Evolutionary conservation across 2,888 invertebrate species (phyloP), one percentile per base, ranked within the genome.

Genomic region (Coecobrya sp.): DNA sequence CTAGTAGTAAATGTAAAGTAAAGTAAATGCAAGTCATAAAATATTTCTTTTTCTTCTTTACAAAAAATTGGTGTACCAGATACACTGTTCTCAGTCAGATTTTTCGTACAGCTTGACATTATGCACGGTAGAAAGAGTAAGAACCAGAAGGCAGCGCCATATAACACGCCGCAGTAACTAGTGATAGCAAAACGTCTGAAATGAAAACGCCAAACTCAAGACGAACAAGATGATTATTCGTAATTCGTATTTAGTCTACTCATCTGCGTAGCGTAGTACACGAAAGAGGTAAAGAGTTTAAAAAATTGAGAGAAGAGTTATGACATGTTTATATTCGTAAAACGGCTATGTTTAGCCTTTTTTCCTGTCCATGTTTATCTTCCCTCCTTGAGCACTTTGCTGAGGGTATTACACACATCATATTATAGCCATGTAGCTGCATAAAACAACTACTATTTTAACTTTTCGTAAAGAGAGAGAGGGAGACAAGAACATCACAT

Each of bases 251-350:
- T 73, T 45, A 73, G 73, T 73, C 73, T 73, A 73, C 68, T 70
- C 13, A 16, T 59, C 13, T 59, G n/a, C 7, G 19, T 59, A 13
- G 7, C 1, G 19, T 59, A 59, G 59, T n/a, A 2, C 11, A 7
- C 0, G 65, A 65, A 27, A 27, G 65, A 65, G 27, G 36, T 10
- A 16, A 65, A n/a, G 36, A 70, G 70, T 36, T 70, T 45, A 25
- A 73, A 73, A 73, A 73, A 73, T 0, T n/a, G 52, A 81, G 81
- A 81, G 36, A 81, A 88, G 88, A 88, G 88, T 88, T 88, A 88
- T 88, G 79, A n/a, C 52, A 82, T 89, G 89, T 89, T 89, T 89
- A 89, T 89, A 82, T 89, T 89, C 70, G 68, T 89, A 82, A 82
- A 89, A 89, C 30, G 81, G 62, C 89, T 82, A 68, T 89, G 89